Evolutionary conservation across 2,797 vertebrate species (phyloP).

Genomic region (Gambusia yucatana): DNA sequence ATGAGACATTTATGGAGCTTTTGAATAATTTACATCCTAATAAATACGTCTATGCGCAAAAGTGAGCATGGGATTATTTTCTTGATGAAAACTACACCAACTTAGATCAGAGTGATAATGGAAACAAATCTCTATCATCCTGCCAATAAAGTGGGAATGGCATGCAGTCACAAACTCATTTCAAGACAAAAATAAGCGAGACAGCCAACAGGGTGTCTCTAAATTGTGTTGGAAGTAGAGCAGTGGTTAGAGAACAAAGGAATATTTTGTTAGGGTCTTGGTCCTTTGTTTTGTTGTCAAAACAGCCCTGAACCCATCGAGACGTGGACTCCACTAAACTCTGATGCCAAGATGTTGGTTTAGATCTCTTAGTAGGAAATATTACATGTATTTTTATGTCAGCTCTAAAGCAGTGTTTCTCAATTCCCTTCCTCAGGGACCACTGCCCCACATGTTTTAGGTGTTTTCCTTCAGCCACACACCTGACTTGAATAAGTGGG

Average conservation of each 20-base stretch:
- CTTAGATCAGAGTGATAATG: background rate
- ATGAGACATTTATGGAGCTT: background rate
- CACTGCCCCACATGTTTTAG: too few species aligned
- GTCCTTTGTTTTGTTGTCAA: background rate
- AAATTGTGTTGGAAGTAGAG: background rate
- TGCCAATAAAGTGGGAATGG: background rate
- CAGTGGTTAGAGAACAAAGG: background rate
- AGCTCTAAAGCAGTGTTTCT: too few species aligned
- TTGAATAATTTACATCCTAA: background rate
- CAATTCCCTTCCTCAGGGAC: too few species aligned
- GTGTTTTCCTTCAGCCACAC: too few species aligned
- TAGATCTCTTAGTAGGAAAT: background rate
- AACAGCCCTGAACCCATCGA: background rate
- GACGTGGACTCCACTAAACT: background rate
- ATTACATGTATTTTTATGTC: background rate
- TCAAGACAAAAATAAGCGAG: background rate
- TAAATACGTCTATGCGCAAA: background rate
- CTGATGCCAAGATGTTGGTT: background rate
- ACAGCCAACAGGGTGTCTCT: background rate
- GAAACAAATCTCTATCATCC: background rate
- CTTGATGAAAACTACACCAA: background rate
- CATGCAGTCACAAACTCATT: background rate
- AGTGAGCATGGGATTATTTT: background rate
- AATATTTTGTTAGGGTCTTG: background rate
- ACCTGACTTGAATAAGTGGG: too few species aligned